Base-by-base conservation (phyloP, 2,797 vertebrate species). In the Cuniculus paca region DNA sequence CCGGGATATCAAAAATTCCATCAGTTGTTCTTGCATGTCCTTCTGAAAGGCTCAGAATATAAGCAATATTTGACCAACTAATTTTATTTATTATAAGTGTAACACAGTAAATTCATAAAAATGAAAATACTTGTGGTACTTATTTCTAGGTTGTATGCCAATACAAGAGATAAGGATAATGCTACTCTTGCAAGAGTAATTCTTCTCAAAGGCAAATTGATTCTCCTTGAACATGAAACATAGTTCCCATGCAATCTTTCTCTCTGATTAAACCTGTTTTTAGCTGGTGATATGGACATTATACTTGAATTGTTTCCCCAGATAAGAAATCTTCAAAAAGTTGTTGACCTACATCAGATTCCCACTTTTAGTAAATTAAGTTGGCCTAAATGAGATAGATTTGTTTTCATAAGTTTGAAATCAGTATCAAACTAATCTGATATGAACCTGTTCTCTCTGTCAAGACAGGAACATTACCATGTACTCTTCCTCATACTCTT, bases 151-250 rank as follows among this genome's bases (percentile, higher is more conserved):
- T 88, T 48, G 86, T 86, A 75, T 70, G 52, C 28, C 78, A 70
- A 81, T 81, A 88, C 75, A 75, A 42, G 87, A 80, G 36, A 52
- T 45, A 85, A 85, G 80, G 36, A 80, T 68, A 80, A 88, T 93
- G 45, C 26, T 88, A 45, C 54, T 88, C 45, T 88, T 91, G 16
- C 6, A 94, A 20, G 14, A 54, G 39, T 63, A 94, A 39, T 92
- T 72, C 31, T n/a, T 90, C 80, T 91, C 39, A 96, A 81, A 94
- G 74, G 39, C 58, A 95, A 74, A 65, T n/a, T 75, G 61, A 60
- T 84, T 92, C 68, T 83, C 61, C 14, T 88, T 82, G 36, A 86
- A 12, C 31, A 70, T 94, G 50, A 90, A 86, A 56, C 14, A 78
- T 72, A 77, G 45, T 28, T 95, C 26, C 31, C 24, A 39, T 82